These are phyloP conservation scores for Ctenicera cuprea DNA, from an alignment of 2,888 invertebrate species.

Conservation along the genomic window DNA sequence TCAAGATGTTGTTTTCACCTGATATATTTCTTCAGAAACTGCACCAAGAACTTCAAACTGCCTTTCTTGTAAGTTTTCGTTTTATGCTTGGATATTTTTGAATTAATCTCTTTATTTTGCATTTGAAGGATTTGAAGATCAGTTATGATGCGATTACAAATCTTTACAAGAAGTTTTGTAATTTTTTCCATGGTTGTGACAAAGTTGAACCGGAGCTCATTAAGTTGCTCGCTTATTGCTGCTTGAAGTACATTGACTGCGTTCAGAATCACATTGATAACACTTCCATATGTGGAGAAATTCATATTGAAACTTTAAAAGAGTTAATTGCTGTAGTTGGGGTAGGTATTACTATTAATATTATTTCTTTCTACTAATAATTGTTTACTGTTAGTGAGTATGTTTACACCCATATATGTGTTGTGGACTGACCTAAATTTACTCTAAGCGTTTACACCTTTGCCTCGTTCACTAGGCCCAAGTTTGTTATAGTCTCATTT, in stretches of 20 bases:
- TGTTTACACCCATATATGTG: too few relatives aligned
- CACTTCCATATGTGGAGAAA: not conserved
- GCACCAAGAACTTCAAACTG: not conserved
- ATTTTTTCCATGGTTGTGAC: not conserved
- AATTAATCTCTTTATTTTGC: not conserved
- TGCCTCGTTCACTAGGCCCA: too few relatives aligned
- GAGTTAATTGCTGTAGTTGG: not conserved
- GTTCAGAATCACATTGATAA: not conserved
- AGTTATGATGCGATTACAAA: not conserved
- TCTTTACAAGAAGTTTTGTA: conserved; percentile 1
- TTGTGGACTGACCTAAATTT: too few relatives aligned
- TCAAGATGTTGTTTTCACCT: not conserved
- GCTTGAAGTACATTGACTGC: not conserved
- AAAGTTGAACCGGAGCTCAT: not conserved
- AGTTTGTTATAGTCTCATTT: too few relatives aligned
- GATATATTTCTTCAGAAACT: not conserved
- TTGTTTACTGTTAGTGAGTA: too few relatives aligned
- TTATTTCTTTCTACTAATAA: too few relatives aligned
- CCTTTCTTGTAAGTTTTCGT: not conserved
- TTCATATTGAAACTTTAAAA: not conserved
- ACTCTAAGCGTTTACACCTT: too few relatives aligned
- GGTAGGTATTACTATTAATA: not conserved
- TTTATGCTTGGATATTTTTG: not conserved
- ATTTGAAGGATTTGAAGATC: not conserved
- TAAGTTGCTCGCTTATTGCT: not conserved